A percentile compares a stretch with the other conserved stretches of the same genome.
phyloP scores from a whole-genome alignment of 2,888 invertebrate genomes.

The Lordiphosa fenestrarum region DNA sequence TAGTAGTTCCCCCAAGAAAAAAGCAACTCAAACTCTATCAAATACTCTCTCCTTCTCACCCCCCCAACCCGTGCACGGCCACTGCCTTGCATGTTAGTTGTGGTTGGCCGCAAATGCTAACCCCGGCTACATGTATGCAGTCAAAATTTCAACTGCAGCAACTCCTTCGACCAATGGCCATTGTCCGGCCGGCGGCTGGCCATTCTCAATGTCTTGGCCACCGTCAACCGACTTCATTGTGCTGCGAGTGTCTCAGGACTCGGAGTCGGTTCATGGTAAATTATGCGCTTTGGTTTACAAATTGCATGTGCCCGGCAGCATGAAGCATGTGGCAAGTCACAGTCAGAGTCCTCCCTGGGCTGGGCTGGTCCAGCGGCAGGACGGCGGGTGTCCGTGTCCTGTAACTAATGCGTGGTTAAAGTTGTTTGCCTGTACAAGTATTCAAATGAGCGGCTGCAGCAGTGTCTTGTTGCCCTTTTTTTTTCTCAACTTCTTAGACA shows the following conservation, averaged over 20 bases:
- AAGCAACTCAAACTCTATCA: too few relatives aligned
- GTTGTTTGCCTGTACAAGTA: constrained; percentile 55
- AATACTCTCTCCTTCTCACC: too few relatives aligned
- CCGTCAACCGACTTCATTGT: background rate
- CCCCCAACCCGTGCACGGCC: too few relatives aligned
- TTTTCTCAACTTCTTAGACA: constrained; percentile 65
- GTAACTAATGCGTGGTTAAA: constrained; percentile 72
- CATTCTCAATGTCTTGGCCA: too few relatives aligned
- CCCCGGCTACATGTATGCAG: too few relatives aligned
- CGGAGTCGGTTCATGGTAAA: constrained; percentile 61
- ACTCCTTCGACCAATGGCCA: background rate
- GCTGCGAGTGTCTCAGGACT: constrained; percentile 17
- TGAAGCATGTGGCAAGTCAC: constrained; percentile 61
- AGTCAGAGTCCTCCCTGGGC: constrained; percentile 2
- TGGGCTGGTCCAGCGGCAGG: constrained; percentile 17
- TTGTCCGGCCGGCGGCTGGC: background rate
- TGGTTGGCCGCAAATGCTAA: too few relatives aligned
- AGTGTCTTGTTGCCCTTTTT: background rate
- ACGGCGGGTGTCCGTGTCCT: constrained; percentile 28
- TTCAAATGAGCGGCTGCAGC: constrained; percentile 69
- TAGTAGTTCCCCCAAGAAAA: too few relatives aligned
- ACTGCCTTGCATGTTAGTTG: too few relatives aligned
- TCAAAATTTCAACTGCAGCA: too few relatives aligned
- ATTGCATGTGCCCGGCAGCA: constrained; percentile 62
- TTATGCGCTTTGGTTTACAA: constrained; percentile 73